Evolutionary conservation across 2,797 vertebrate genomes (phyloP).

Genomic region (Astyanax mexicanus): DNA sequence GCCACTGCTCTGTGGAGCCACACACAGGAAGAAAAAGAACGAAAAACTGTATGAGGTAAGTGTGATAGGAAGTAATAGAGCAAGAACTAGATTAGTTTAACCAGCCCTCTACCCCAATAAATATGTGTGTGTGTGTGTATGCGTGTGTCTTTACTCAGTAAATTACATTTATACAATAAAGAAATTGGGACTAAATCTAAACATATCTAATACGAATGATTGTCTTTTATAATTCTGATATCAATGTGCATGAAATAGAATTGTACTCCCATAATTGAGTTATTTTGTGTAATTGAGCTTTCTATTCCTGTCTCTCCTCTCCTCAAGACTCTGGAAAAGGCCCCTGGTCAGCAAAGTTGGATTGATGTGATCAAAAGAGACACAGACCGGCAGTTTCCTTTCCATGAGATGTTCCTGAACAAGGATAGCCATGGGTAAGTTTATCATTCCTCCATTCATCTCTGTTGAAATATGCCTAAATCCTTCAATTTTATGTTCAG

Average conservation of each 20-base stretch:
- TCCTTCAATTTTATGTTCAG: no score
- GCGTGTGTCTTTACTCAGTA: no score
- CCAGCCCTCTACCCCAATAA: background rate
- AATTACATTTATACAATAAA: no score
- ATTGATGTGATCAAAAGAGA: slow-evolving; percentile 88
- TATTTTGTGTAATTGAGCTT: background rate
- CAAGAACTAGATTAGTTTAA: background rate
- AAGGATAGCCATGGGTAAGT: slow-evolving; percentile 87
- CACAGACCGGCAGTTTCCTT: slow-evolving; percentile 89
- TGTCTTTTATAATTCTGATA: no score
- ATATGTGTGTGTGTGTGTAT: no score
- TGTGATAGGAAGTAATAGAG: slow-evolving; percentile 17
- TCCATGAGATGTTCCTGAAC: slow-evolving; percentile 92
- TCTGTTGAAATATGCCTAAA: background rate
- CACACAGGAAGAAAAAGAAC: slow-evolving; percentile 72
- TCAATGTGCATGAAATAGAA: no score
- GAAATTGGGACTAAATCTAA: no score
- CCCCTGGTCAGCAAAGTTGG: slow-evolving; percentile 84
- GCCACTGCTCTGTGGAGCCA: slow-evolving; percentile 86
- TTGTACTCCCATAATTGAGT: no score
- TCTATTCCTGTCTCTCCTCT: slow-evolving; percentile 6
- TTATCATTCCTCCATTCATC: background rate
- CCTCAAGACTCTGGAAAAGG: slow-evolving; percentile 75
- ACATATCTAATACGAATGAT: no score
- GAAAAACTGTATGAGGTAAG: slow-evolving; percentile 76